A percentile compares a stretch with the other conserved stretches of the same genome.
These are phyloP conservation scores for Brachypteracias leptosomus DNA, from an alignment of 2,113 vertebrate species.

Conservation along the genomic window DNA sequence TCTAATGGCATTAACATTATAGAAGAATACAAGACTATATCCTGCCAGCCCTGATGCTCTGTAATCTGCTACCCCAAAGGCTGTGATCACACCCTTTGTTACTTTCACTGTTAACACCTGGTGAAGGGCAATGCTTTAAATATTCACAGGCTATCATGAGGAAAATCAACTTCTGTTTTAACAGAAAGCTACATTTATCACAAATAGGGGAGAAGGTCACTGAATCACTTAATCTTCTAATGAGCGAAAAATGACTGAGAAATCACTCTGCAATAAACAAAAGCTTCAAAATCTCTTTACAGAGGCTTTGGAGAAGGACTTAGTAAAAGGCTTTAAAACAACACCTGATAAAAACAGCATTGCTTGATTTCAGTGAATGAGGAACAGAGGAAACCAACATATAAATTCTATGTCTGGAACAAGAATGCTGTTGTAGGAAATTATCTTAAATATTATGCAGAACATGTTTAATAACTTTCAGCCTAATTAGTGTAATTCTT, in stretches of 20 bases:
- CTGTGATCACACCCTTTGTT: neutral
- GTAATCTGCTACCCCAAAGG: neutral
- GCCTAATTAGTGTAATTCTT: slow-evolving; percentile 10
- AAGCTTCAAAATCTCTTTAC: neutral
- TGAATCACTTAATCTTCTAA: neutral
- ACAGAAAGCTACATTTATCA: neutral
- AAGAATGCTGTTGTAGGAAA: neutral
- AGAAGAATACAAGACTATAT: neutral
- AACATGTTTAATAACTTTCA: slow-evolving; percentile 3
- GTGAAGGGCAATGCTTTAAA: neutral
- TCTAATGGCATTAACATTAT: neutral
- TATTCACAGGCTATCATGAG: neutral
- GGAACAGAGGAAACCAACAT: neutral
- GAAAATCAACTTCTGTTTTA: neutral
- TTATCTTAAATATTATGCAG: slow-evolving; percentile 4
- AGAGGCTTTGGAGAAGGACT: neutral
- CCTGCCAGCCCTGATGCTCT: neutral
- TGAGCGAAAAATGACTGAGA: neutral
- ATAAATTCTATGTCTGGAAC: neutral
- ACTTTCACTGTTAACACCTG: neutral
- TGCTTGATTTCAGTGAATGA: neutral
- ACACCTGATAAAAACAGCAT: neutral
- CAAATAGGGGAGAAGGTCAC: neutral
- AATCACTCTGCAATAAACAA: neutral
- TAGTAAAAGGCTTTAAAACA: neutral